Evolutionary conservation across 2,888 invertebrate genomes (phyloP), one percentile per base, ranked within the genome.

Genomic region (Iphiclides podalirius): DNA sequence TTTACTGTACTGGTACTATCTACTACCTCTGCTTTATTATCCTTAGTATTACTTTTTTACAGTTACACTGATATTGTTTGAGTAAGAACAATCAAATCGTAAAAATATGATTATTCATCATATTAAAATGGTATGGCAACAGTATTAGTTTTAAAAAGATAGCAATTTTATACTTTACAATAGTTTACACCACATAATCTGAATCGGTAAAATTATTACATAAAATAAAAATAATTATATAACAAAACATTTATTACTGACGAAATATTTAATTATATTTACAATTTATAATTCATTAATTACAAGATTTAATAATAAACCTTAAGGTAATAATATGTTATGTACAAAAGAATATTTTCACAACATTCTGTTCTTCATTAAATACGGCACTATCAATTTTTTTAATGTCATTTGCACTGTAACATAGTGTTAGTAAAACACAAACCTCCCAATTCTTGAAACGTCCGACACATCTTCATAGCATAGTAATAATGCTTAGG

Each of bases 391-490:
- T 41, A 13, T 53, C 41, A n/a, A n/a, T 55, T 49, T 52, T 52
- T 34, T 34, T 41, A 45, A 58, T 52, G 56, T 57, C 56, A 52
- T 47, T 59, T 54, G 48, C 61, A 61, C 61, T 60, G 51, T 42
- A 55, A 52, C 47, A 56, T 47, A 56, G 60, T 61, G 53, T 52
- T 53, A 52, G 41, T 58, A 61, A 50, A 40, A 39, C 52, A 55
- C 50, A 40, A 54, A 53, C 52, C 55, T 56, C 52, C 54, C 51
- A 36, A 46, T 39, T 44, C 15, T 48, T 48, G 15, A 35, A 46
- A 53, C 40, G 50, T 45, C 49, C 28, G 36, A 31, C 23, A 49
- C 37, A 46, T 36, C 38, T 33, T 26, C 16, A 15, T 28, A 41
- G 44, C 47, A 52, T 39, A n/a, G 31, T 43, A 17, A 31, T 33